These are phyloP conservation scores for Drosophila tanythrix DNA, from an alignment of 2,888 invertebrate species.

Conservation along the genomic window DNA sequence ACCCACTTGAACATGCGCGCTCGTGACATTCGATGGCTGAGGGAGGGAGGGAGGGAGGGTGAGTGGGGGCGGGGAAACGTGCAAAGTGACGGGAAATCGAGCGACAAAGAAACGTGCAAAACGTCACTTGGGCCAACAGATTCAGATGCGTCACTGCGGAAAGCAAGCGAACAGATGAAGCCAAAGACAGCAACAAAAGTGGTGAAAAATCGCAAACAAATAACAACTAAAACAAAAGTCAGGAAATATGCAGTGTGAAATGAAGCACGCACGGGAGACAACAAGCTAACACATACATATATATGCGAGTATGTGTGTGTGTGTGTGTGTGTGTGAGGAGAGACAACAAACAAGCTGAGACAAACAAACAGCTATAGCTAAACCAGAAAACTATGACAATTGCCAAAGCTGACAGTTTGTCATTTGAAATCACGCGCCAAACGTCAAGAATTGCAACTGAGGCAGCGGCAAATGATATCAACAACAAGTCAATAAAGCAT, in stretches of 20 bases:
- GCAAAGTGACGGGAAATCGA: slow-evolving; percentile 71
- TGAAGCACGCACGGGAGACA: slow-evolving; percentile 52
- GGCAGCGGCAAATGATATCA: slow-evolving; percentile 23
- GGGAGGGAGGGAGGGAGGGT: fast-evolving
- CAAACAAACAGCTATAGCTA: slow-evolving; percentile 21
- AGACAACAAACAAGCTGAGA: slow-evolving; percentile 46
- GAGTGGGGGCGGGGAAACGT: slow-evolving; percentile 56
- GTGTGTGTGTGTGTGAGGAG: slow-evolving; percentile 10
- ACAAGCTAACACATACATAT: slow-evolving; percentile 17
- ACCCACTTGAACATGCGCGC: slow-evolving; percentile 79
- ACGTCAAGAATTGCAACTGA: slow-evolving; percentile 42
- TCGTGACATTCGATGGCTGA: slow-evolving; percentile 72
- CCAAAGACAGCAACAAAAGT: slow-evolving; percentile 33
- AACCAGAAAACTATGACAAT: slow-evolving; percentile 50
- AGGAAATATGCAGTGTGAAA: slow-evolving; percentile 52
- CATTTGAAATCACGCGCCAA: slow-evolving; percentile 75
- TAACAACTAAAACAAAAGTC: slow-evolving; percentile 33
- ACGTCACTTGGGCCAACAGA: slow-evolving; percentile 57
- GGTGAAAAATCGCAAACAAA: slow-evolving; percentile 18
- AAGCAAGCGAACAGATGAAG: slow-evolving; percentile 40
- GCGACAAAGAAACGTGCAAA: slow-evolving; percentile 68
- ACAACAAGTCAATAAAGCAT: slow-evolving; percentile 63
- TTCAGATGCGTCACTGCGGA: slow-evolving; percentile 70
- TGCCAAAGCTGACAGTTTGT: slow-evolving; percentile 70
- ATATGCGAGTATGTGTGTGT: background rate